Evolutionary conservation across 2,797 vertebrate species (phyloP).

Genomic region (Chromis chromis): DNA sequence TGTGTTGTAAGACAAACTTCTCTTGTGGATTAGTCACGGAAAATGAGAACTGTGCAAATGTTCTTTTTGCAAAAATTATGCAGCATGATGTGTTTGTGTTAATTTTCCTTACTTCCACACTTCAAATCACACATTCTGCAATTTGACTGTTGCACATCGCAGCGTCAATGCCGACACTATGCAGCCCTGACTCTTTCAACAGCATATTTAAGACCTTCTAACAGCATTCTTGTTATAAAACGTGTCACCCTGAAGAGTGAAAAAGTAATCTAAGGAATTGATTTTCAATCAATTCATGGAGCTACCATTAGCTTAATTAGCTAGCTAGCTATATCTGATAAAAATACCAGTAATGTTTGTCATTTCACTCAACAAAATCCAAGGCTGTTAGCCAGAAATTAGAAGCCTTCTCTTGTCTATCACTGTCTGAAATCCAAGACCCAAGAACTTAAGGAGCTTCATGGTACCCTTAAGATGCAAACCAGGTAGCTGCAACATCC

Average conservation of each 20-base stretch:
- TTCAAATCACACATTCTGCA: too few relatives aligned
- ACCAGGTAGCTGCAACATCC: not conserved
- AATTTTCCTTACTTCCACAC: too few relatives aligned
- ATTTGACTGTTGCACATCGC: too few relatives aligned
- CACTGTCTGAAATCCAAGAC: not conserved
- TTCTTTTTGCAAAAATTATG: too few relatives aligned
- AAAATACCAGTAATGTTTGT: not conserved
- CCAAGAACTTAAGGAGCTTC: not conserved
- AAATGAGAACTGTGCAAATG: too few relatives aligned
- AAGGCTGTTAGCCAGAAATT: not conserved
- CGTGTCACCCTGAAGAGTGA: not conserved
- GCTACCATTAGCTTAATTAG: not conserved
- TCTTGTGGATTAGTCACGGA: too few relatives aligned
- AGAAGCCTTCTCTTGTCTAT: not conserved
- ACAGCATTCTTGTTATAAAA: constrained; percentile 1
- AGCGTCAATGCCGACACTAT: too few relatives aligned
- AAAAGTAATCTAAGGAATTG: not conserved
- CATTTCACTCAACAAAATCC: not conserved
- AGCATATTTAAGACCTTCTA: not conserved
- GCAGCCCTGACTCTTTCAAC: too few relatives aligned
- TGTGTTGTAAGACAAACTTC: too few relatives aligned
- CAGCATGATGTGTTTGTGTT: too few relatives aligned
- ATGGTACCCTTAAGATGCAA: not conserved
- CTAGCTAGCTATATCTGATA: not conserved
- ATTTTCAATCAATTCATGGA: constrained; percentile 7